Evolutionary conservation across 37 sponge, comb jelly and placozoan species (phyloP), one percentile per base, ranked within the genome.

Genomic region (Oopsacas minuta): DNA sequence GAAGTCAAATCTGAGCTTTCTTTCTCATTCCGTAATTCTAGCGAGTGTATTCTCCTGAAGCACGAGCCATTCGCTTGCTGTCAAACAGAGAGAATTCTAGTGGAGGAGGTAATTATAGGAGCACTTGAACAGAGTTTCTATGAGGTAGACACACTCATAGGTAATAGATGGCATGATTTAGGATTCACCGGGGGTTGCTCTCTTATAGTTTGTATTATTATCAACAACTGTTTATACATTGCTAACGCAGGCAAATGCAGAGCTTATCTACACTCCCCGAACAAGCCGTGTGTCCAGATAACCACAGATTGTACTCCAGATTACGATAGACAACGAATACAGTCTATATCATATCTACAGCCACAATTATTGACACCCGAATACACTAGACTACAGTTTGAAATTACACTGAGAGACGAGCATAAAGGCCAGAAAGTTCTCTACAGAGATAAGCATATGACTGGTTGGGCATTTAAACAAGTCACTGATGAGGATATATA

Each of bases 181-280:
- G 84, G 86, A 12, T 91, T 96, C 52, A 90, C 89, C 35, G 96
- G 96, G 17, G 96, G 96, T 10, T 96, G 96, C 82, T 94, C 96
- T 10, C 94, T 92, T 17, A 90, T 96, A 1, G 88, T 89, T 5
- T 89, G 89, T 7, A 85, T 96, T 10, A 91, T 92, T 81, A 49
- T 96, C 1, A 90, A 94, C 86, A 85, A 85, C 22, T 91, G 90
- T 81, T 83, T 96, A 30, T 96, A 92, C 38, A 84, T 96, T 0
- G 91, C 94, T 28, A 96, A 96, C 84, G 96, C 96, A 20, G 96
- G 96, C 0, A 95, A 96, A 30, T 94, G 94, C 81, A 32, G 95
- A 36, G 89, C 89, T 0, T 84, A 92, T 23, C 37, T 94, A 17
- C 28, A 61, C 75, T 61, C 75, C 5, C 1, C 20, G 32, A 61